A percentile compares a stretch with the other conserved stretches of the same genome.
Evolutionary conservation across 2,888 invertebrate genomes (phyloP).

Genomic region (Rhagium mordax): DNA sequence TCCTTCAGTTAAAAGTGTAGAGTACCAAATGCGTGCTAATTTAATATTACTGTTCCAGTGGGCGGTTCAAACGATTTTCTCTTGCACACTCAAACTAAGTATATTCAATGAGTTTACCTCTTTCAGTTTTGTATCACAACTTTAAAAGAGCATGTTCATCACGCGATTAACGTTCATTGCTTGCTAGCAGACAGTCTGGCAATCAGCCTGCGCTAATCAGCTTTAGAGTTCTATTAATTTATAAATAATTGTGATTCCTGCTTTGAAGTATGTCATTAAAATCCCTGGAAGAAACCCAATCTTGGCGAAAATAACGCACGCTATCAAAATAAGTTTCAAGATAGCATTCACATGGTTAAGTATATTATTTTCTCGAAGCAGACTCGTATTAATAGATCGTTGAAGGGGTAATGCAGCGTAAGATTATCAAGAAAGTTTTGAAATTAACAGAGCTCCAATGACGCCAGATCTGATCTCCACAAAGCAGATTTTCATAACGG

Average conservation of each 20-base stretch:
- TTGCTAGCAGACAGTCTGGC: neutral
- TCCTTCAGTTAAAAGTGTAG: too few relatives aligned
- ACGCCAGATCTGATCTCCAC: conserved; percentile 22
- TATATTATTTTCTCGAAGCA: conserved; percentile 9
- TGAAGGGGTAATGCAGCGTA: conserved; percentile 43
- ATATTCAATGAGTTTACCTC: too few relatives aligned
- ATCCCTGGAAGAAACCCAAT: conserved; percentile 10
- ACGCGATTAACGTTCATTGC: neutral
- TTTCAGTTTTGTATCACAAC: too few relatives aligned
- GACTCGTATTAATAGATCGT: conserved; percentile 43
- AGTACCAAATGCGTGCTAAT: too few relatives aligned
- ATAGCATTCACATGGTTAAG: neutral
- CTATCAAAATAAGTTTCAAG: conserved; percentile 20
- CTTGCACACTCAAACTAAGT: too few relatives aligned
- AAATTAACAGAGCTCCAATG: conserved; percentile 34
- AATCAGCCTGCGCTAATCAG: neutral
- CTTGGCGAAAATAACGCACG: conserved; percentile 5
- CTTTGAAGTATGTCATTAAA: conserved; percentile 30
- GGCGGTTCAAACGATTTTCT: too few relatives aligned
- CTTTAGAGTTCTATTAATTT: conserved; percentile 17
- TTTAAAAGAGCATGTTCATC: too few relatives aligned
- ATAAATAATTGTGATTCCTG: conserved; percentile 15
- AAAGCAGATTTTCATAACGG: conserved; percentile 9
- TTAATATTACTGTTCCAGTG: too few relatives aligned
- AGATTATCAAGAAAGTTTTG: conserved; percentile 43